Evolutionary conservation across 2,888 invertebrate species (phyloP), one percentile per base, ranked within the genome.

Genomic region (Oscheius sp.): DNA sequence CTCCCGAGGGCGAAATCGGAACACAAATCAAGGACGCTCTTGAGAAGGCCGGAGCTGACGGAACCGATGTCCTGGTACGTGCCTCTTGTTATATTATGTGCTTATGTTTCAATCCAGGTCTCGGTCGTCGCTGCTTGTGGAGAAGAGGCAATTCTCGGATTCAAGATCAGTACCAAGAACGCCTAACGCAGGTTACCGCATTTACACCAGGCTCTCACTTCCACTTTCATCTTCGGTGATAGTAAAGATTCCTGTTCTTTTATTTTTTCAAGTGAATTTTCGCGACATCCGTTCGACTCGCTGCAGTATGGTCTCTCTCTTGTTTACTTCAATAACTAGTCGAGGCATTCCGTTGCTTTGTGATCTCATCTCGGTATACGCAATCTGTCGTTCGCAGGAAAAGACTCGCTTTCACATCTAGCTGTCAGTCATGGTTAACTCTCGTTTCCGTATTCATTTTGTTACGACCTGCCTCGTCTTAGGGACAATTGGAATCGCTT

Each of bases 1-100:
- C 96, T 86, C 97, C 97, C 75, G 96, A 96, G 78, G 95, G 94
- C 79, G 96, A 96, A 79, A 92, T 97, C 88, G 97, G 96, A 87
- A 90, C 92, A 84, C 94, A 95, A 90, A 92, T 96, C 88, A 94
- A 94, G 90, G 89, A 93, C 82, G 95, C 96, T 90, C 94, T 85
- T 72, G 88, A 88, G 73, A 89, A 89, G 78, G 89, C 89, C 79
- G 89, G 89, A 10, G 51, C 53, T 55, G 55, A 55, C 59, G 81
- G 81, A 74, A 81, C 84, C 73, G 68, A 68, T 10, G 84, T 87
- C 72, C 76, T 87, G 65, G 87, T 87, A 59, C 1, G 71, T 71
- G 10, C 10, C 13, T 9, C 47, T 48, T 63, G 11, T 62, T 62
- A 29, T 32, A 21, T 29, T 63, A 7, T 21, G 1, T 63, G 37